Evolutionary conservation across 2,113 vertebrate species (phyloP), one percentile per base, ranked within the genome.

Genomic region (Sarotherodon lohbergeri): DNA sequence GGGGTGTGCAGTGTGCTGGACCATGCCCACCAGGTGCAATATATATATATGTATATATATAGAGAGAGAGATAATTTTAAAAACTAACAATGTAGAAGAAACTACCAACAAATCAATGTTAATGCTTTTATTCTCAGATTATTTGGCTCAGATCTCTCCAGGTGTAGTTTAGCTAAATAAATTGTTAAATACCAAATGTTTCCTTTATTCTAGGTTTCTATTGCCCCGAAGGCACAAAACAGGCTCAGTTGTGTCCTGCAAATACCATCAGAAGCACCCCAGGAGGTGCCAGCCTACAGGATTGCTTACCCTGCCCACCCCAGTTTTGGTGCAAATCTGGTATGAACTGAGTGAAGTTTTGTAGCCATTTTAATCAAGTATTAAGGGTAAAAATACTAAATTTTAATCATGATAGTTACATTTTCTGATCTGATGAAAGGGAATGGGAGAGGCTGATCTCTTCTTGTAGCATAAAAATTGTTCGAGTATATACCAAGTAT

Each of bases 261-360:
- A 97, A 98, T 83, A 98, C 98, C 0, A 16, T 97, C 27, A 93
- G 96, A 27, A 88, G 66, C 29, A 79, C 84, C 1, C 89, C 97
- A 3, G 97, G 98, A 79, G 98, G 97, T 84, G 92, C 80, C 6
- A 94, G 88, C 63, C 93, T 89, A 73, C 95, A 96, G 19, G 97
- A 99, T 76, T 99, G 98, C 88, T 93, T 95, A 56, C 92, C 96
- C n/a, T 99, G 98, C 56, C 97, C 98, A 1, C 89, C 96, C 0
- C 95, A 95, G 48, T 90, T 55, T 85, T 98, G 98, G 98, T 99
- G 98, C 91, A 96, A 96, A 97, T 86, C 95, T 93, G 97, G 97
- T 98, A 89, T 22, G 84, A 71, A 11, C 68, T 79, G 13, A 63
- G 36, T 88, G 16, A n/a, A 19, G 6, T 89, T 91, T 91, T 52